Evolutionary conservation across 2,113 vertebrate species (phyloP).

Genomic region (Mellivora capensis): DNA sequence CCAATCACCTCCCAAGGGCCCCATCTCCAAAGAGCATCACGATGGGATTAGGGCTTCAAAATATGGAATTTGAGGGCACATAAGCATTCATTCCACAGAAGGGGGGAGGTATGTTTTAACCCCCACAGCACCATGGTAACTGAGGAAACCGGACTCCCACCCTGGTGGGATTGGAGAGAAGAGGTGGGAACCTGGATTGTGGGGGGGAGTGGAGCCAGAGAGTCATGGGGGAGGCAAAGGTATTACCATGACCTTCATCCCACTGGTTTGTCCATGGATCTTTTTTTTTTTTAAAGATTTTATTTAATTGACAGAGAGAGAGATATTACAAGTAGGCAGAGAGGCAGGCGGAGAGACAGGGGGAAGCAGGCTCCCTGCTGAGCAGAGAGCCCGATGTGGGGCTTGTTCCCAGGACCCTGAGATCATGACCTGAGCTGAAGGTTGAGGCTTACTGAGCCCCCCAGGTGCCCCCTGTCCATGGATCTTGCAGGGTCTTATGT

Average conservation of each 20-base stretch:
- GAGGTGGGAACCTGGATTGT: rapidly evolving
- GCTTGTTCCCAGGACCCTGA: too few species aligned
- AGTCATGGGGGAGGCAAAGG: rapidly evolving
- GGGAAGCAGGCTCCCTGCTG: too few species aligned
- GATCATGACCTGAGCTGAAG: too few species aligned
- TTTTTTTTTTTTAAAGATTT: too few species aligned
- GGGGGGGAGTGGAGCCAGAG: rapidly evolving
- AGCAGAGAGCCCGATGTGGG: too few species aligned
- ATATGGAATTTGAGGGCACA: neutral
- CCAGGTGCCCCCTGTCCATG: too few species aligned
- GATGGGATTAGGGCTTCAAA: neutral
- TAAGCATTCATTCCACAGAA: neutral
- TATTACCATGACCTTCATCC: neutral
- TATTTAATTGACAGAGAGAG: too few species aligned
- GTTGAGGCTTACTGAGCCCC: too few species aligned
- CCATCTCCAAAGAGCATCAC: neutral
- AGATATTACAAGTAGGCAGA: too few species aligned
- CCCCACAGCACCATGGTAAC: neutral
- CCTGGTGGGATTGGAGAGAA: neutral
- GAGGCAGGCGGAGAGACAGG: too few species aligned
- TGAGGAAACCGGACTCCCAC: rapidly evolving
- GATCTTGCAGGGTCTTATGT: neutral
- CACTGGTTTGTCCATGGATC: neutral
- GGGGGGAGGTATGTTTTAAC: neutral
- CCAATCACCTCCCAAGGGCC: neutral